A percentile compares a stretch with the other conserved stretches of the same genome.
These are phyloP conservation scores for Luscinia megarhynchos DNA, from an alignment of 2,797 vertebrate genomes.

Conservation along the genomic window DNA sequence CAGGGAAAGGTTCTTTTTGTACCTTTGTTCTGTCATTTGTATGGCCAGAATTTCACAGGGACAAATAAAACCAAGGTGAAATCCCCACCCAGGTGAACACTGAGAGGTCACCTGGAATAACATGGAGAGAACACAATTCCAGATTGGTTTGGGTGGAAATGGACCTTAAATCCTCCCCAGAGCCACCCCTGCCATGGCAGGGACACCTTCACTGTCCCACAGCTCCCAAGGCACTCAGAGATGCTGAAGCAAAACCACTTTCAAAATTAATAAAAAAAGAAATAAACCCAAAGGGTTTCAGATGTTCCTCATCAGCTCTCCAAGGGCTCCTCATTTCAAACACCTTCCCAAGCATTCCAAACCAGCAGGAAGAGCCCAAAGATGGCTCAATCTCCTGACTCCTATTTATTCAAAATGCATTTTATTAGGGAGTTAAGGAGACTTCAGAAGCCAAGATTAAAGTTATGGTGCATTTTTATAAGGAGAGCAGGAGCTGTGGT, in stretches of 20 bases:
- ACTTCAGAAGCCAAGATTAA: constrained; percentile 24
- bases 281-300: background rate
- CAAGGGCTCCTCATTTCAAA: background rate
- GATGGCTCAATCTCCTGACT: background rate
- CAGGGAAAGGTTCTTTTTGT: background rate
- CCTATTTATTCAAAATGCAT: background rate
- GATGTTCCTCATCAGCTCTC: background rate
- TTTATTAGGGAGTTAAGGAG: constrained; percentile 30
- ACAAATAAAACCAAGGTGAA: background rate
- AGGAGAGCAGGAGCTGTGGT: background rate
- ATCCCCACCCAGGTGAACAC: background rate
- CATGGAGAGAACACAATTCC: background rate
- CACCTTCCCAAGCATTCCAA: background rate
- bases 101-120: background rate
- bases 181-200: background rate
- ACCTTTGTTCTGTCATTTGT: background rate
- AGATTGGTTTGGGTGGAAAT: background rate
- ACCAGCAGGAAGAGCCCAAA: background rate
- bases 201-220: background rate
- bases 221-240: background rate
- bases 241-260: background rate
- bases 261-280: background rate
- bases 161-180: background rate
- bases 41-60: background rate
- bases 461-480: constrained; percentile 32